Percentiles rank a stretch among this genome's conserved stretches.
Conservation (phyloP, 2,888 invertebrate genomes). For the Ypsolopha sequella region DNA sequence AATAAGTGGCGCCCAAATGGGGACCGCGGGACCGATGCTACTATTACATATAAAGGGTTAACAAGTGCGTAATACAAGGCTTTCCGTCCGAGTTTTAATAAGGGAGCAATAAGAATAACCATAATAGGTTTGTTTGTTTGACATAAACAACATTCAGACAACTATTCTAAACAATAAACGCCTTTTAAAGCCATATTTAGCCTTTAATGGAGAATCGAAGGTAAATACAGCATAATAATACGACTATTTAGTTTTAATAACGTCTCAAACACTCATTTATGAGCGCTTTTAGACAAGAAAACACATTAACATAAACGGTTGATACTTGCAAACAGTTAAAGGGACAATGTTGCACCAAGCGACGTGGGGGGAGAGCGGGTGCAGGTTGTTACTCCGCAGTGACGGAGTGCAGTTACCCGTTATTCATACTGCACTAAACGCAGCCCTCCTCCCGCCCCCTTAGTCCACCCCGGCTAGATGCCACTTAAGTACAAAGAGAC, state of each 20-base stretch:
- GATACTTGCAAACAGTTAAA: conserved; percentile 1
- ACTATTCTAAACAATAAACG: too few species aligned
- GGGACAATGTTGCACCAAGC: conserved; percentile 17
- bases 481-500: conserved; percentile 68
- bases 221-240: too few species aligned
- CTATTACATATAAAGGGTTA: conserved; percentile 9
- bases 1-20: conserved; percentile 20
- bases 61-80: conserved; percentile 11
- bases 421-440: conserved; percentile 60
- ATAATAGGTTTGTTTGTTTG: too few species aligned
- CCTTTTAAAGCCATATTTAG: too few species aligned
- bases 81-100: not conserved
- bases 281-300: not conserved
- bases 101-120: too few species aligned
- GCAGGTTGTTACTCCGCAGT: conserved; percentile 61
- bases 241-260: too few species aligned
- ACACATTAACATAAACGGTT: not conserved
- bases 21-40: conserved; percentile 12
- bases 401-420: conserved; percentile 67
- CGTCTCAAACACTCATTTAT: not conserved
- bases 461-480: conserved; percentile 24
- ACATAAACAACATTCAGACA: too few species aligned
- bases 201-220: too few species aligned
- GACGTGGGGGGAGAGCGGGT: conserved; percentile 27
- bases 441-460: conserved; percentile 36